A percentile compares a stretch with the other conserved stretches of the same genome.
These are phyloP conservation scores for Drosophila merina DNA, from an alignment of 2,888 invertebrate genomes.

Conservation along the genomic window DNA sequence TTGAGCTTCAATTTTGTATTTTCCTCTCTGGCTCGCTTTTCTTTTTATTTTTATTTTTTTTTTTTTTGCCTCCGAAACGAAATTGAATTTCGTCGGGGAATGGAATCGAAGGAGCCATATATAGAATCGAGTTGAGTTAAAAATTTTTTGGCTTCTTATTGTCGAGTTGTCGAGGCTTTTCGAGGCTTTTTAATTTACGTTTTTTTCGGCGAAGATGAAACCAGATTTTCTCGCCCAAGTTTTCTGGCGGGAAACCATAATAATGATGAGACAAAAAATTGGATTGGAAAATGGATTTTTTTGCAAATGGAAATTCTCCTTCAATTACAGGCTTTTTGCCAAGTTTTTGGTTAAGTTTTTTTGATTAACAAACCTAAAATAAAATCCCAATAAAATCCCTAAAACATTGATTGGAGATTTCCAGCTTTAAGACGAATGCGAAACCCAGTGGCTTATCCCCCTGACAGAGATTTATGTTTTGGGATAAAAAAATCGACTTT, in stretches of 20 bases:
- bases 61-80: not conserved
- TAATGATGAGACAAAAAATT: not conserved
- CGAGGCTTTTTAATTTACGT: slow-evolving; percentile 5
- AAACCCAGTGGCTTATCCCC: not conserved
- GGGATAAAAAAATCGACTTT: slow-evolving; percentile 16
- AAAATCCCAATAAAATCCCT: no score
- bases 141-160: slow-evolving; percentile 8
- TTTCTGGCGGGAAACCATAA: not conserved
- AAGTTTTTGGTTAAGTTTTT: no score
- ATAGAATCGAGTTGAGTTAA: slow-evolving; percentile 9
- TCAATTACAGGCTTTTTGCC: not conserved
- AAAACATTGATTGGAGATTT: not conserved
- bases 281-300: not conserved
- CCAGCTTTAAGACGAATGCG: not conserved
- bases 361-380: not conserved
- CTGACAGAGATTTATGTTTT: not conserved
- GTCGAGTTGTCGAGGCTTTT: slow-evolving; percentile 2
- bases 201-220: not conserved
- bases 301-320: not conserved
- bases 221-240: not conserved
- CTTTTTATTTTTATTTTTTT: not conserved
- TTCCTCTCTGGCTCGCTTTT: not conserved
- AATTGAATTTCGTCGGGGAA: not conserved
- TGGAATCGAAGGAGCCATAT: slow-evolving; percentile 5
- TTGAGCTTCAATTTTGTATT: slow-evolving; percentile 1